Conservation (phyloP, 2,113 vertebrate species). For the Hippocampus mohnikei region DNA sequence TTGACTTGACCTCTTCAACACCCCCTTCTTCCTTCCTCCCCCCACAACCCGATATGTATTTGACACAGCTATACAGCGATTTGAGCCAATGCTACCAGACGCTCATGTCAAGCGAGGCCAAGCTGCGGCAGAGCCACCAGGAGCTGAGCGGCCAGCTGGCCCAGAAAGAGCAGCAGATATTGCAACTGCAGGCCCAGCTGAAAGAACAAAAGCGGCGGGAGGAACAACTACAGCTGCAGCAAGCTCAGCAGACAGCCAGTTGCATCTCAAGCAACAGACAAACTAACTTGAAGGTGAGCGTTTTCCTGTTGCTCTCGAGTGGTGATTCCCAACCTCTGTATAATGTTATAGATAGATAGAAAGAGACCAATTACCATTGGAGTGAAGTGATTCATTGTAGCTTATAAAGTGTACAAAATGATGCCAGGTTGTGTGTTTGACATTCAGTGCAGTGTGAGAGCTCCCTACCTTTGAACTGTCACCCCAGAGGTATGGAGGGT, state of each 20-base stretch:
- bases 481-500: conserved; percentile 29
- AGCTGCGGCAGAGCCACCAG: conserved; percentile 75
- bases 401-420: conserved; percentile 38
- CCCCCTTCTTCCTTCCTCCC: background rate
- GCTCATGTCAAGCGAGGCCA: conserved; percentile 76
- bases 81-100: conserved; percentile 83
- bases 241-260: conserved; percentile 38
- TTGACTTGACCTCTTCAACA: background rate
- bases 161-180: conserved; percentile 77
- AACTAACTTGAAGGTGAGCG: conserved; percentile 67
- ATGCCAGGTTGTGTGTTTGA: conserved; percentile 26
- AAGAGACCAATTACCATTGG: no score
- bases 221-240: conserved; percentile 56
- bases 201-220: conserved; percentile 53
- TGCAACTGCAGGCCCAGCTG: conserved; percentile 77
- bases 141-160: conserved; percentile 75
- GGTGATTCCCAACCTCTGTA: background rate
- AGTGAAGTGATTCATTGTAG: background rate
- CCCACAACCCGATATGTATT: conserved; percentile 9
- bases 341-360: no score
- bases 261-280: conserved; percentile 48
- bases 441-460: conserved; percentile 33
- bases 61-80: conserved; percentile 85
- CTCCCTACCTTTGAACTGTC: conserved; percentile 48
- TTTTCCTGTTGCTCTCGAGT: background rate